These are phyloP conservation scores for Pseudomyrmex pallidus DNA, from an alignment of 1,140 invertebrate species.

Conservation along the genomic window DNA sequence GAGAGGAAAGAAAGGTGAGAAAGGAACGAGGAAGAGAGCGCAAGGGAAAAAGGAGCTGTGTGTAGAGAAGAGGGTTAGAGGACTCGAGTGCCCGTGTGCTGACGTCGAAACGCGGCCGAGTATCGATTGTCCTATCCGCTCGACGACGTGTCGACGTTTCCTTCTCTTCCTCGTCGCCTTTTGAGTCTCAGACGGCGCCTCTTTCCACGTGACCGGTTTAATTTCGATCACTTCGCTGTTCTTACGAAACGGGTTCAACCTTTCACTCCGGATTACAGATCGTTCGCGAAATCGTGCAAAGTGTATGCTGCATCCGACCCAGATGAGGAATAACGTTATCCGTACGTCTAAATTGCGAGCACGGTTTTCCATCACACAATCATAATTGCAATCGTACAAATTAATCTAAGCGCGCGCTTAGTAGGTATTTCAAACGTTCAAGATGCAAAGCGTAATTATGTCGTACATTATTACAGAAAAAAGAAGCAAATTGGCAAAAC, in stretches of 20 bases:
- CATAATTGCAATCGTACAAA: background rate
- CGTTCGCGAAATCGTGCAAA: slow-evolving; percentile 14
- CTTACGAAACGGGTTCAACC: background rate
- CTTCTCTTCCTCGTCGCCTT: slow-evolving; percentile 31
- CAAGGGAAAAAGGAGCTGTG: background rate
- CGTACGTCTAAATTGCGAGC: background rate
- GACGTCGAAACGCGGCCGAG: slow-evolving; percentile 47
- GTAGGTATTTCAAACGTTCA: too few relatives aligned
- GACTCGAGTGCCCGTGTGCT: slow-evolving; percentile 22
- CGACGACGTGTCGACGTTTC: slow-evolving; percentile 45
- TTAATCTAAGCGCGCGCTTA: too few relatives aligned
- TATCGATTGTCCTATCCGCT: slow-evolving; percentile 53
- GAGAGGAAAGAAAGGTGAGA: background rate
- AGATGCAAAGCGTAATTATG: too few relatives aligned
- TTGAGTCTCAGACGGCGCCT: slow-evolving; percentile 16
- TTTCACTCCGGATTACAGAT: slow-evolving; percentile 26
- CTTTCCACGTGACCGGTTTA: slow-evolving; percentile 25
- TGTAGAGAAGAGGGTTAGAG: slow-evolving; percentile 19
- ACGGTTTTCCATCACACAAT: too few relatives aligned
- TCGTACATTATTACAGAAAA: too few relatives aligned
- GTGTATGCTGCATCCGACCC: background rate
- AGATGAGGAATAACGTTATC: background rate
- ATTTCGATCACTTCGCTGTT: slow-evolving; percentile 32
- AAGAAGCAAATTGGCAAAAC: too few relatives aligned
- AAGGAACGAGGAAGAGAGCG: background rate